phyloP scores from a whole-genome alignment of 2,797 vertebrate genomes.

The Paedocypris micromegethes region DNA sequence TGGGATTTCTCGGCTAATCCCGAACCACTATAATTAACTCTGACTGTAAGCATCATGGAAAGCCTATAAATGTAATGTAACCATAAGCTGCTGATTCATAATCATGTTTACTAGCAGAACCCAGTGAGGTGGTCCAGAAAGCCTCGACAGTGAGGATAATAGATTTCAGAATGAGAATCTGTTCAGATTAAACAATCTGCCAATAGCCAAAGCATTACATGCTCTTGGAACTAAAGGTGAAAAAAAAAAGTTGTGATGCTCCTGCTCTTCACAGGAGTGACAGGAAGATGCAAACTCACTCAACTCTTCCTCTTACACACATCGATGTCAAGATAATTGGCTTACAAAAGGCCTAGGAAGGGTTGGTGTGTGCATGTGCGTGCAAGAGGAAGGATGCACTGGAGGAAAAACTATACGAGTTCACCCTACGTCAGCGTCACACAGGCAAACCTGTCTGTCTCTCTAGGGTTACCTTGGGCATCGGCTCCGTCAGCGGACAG shows the following conservation, averaged over 20 bases:
- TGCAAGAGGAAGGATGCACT: slow-evolving; percentile 19
- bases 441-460: slow-evolving; percentile 13
- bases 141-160: neutral
- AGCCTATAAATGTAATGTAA: slow-evolving; percentile 25
- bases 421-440: no score
- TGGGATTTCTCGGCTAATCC: slow-evolving; percentile 33
- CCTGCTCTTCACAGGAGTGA: slow-evolving; percentile 3
- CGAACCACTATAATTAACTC: slow-evolving; percentile 32
- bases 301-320: slow-evolving; percentile 50
- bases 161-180: neutral
- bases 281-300: slow-evolving; percentile 19
- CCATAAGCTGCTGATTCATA: slow-evolving; percentile 36
- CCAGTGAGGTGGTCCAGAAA: neutral
- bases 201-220: no score
- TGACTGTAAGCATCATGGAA: slow-evolving; percentile 33
- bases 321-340: slow-evolving; percentile 62
- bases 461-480: slow-evolving; percentile 79
- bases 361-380: neutral
- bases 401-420: neutral
- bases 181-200: no score
- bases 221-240: neutral
- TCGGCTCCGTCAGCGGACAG: slow-evolving; percentile 82
- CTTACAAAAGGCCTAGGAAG: slow-evolving; percentile 63
- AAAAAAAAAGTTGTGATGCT: neutral
- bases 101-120: slow-evolving; percentile 26